Conservation (phyloP, 2,888 invertebrate genomes). For the Polietes domitor region DNA sequence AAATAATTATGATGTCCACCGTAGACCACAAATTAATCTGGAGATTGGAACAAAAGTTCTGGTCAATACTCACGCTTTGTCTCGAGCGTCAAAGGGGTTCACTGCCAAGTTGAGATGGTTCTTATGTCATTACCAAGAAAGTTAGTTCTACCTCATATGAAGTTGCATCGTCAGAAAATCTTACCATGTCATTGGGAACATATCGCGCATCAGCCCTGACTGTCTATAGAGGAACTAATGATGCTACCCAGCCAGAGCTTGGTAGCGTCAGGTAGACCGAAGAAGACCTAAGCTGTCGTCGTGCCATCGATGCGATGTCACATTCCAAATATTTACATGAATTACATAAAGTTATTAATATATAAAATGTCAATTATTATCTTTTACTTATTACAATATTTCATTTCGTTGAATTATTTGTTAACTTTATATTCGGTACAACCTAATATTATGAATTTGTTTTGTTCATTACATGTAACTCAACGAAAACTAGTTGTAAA, state of each 20-base stretch:
- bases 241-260: neutral
- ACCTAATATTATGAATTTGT: no score
- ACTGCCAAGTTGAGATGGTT: conserved; percentile 72
- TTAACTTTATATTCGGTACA: no score
- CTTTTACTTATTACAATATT: no score
- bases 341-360: no score
- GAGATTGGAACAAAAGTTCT: conserved; percentile 69
- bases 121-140: conserved; percentile 50
- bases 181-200: conserved; percentile 8
- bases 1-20: conserved; percentile 32
- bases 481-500: no score
- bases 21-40: neutral
- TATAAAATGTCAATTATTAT: no score
- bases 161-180: conserved; percentile 16
- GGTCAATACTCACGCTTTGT: conserved; percentile 69
- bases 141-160: conserved; percentile 65
- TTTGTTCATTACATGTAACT: no score
- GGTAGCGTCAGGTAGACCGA: neutral
- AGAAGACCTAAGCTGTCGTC: neutral
- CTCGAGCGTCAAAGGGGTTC: conserved; percentile 64
- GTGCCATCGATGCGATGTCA: neutral
- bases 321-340: no score
- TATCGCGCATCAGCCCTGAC: conserved; percentile 39
- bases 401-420: no score
- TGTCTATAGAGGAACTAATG: conserved; percentile 13